Evolutionary conservation across 2,113 vertebrate species (phyloP).

Genomic region (Dicrurus megarhynchus): DNA sequence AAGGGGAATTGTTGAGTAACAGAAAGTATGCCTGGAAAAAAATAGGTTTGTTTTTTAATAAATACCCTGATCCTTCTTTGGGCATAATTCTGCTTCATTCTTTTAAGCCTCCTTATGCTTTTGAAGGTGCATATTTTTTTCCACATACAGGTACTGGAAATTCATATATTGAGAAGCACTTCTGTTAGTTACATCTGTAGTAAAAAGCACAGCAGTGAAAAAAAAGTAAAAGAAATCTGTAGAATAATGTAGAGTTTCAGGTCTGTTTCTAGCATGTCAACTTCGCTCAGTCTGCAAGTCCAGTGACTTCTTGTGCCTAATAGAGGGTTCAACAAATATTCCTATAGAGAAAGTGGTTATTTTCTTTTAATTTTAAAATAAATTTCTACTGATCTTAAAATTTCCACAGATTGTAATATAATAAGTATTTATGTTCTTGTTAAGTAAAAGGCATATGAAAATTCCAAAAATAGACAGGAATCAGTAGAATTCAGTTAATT

Average conservation of each 20-base stretch:
- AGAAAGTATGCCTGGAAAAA: neutral
- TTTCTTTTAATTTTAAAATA: neutral
- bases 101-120: neutral
- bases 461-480: neutral
- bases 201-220: neutral
- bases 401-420: neutral
- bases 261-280: neutral
- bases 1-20: neutral
- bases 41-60: neutral
- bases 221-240: neutral
- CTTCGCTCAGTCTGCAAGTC: neutral
- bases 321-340: neutral
- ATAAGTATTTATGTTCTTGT: neutral
- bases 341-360: neutral
- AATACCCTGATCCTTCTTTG: neutral
- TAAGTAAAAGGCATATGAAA: neutral
- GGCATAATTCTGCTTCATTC: neutral
- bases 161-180: neutral
- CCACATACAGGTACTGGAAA: neutral
- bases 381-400: neutral
- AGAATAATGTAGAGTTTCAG: neutral
- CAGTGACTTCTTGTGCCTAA: neutral
- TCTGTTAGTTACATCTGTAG: neutral
- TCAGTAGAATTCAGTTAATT: neutral
- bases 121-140: neutral